Conservation (phyloP, 2,113 vertebrate species). For the Nipponia nippon region DNA sequence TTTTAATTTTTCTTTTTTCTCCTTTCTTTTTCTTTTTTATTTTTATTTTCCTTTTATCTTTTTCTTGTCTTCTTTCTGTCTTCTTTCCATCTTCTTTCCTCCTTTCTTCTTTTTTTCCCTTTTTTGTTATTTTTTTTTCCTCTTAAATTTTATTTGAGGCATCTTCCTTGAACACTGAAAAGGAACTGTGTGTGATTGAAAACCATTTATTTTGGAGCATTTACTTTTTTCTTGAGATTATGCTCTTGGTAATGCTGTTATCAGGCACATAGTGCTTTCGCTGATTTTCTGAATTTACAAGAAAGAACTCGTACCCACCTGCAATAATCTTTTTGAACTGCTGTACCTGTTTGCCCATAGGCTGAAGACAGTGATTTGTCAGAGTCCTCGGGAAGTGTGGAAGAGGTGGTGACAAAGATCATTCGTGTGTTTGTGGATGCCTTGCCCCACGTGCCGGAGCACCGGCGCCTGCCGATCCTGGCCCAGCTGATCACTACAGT, state of each 20-base stretch:
- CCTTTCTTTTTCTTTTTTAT: too few relatives aligned
- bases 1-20: too few relatives aligned
- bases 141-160: background rate
- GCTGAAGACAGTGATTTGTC: slow-evolving; percentile 73
- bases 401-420: slow-evolving; percentile 80
- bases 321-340: background rate
- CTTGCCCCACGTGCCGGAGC: slow-evolving; percentile 90
- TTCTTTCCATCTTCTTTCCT: too few relatives aligned
- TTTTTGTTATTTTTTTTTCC: fast-evolving
- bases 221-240: fast-evolving
- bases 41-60: too few relatives aligned
- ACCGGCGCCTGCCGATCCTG: slow-evolving; percentile 87
- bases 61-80: too few relatives aligned
- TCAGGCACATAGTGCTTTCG: background rate
- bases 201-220: background rate
- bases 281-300: background rate
- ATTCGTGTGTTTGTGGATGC: slow-evolving; percentile 90
- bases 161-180: background rate
- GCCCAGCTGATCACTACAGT: slow-evolving; percentile 81
- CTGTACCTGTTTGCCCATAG: slow-evolving; percentile 52
- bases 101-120: background rate
- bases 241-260: background rate
- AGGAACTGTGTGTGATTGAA: background rate
- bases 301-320: background rate
- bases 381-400: slow-evolving; percentile 69